Conservation (phyloP, 2,888 invertebrate species). For the Aromia moschata region DNA sequence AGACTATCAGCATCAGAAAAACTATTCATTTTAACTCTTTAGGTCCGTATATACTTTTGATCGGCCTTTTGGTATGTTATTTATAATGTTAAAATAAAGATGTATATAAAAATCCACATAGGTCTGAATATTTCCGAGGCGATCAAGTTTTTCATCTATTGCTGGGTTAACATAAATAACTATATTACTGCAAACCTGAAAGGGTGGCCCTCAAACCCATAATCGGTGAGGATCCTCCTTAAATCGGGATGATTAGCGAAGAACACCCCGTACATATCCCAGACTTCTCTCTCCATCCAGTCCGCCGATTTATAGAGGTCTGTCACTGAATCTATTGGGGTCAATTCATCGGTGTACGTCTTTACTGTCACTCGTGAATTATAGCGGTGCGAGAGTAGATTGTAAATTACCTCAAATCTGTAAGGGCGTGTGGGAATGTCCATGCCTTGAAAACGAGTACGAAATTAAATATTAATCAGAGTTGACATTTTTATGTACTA, state of each 20-base stretch:
- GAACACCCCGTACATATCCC: slow-evolving; percentile 99
- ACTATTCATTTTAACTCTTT: too few relatives aligned
- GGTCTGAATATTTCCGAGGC: too few relatives aligned
- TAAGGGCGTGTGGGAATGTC: slow-evolving; percentile 81
- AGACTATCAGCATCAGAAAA: too few relatives aligned
- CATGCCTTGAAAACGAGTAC: slow-evolving; percentile 16
- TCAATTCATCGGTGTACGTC: slow-evolving; percentile 97
- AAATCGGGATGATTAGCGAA: slow-evolving; percentile 98
- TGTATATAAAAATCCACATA: too few relatives aligned
- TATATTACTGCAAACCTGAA: too few relatives aligned
- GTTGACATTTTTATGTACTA: too few relatives aligned
- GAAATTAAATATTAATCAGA: too few relatives aligned
- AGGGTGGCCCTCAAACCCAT: slow-evolving; percentile 99
- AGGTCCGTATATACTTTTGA: not conserved
- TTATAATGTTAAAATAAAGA: not conserved
- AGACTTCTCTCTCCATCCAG: slow-evolving; percentile 95
- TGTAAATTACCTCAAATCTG: slow-evolving; percentile 95
- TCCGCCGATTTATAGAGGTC: slow-evolving; percentile 88
- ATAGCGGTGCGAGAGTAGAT: slow-evolving; percentile 87
- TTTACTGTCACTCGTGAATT: slow-evolving; percentile 94
- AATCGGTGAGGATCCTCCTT: slow-evolving; percentile 95
- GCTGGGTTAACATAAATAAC: too few relatives aligned
- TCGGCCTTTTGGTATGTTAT: too few relatives aligned
- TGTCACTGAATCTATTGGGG: slow-evolving; percentile 85
- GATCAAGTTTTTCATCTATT: too few relatives aligned